phyloP scores from a whole-genome alignment of 2,797 vertebrate genomes.

The Lutjanus campechanus region DNA sequence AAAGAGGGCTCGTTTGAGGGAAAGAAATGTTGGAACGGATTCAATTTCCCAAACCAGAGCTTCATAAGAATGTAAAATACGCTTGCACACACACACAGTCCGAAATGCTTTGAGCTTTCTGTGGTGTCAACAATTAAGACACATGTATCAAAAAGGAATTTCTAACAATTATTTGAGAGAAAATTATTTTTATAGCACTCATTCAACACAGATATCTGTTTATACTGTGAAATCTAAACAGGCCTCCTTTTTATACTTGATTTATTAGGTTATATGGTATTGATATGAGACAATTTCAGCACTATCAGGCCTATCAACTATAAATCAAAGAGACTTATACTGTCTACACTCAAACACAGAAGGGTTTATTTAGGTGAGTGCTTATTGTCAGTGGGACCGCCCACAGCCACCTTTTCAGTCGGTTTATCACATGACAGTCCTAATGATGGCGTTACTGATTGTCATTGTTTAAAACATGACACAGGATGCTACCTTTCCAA shows the following conservation, averaged over 20 bases:
- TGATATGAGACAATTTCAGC: constrained; percentile 23
- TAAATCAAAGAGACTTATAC: constrained; percentile 20
- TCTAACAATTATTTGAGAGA: constrained; percentile 20
- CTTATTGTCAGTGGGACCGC: neutral
- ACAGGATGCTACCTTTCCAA: constrained; percentile 25
- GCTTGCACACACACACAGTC: constrained; percentile 12
- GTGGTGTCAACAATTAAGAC: constrained; percentile 58
- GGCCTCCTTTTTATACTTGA: constrained; percentile 40
- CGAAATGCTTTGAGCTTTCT: constrained; percentile 55
- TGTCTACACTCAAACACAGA: constrained; percentile 10
- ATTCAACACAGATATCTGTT: constrained; percentile 16
- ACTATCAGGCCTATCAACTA: constrained; percentile 1
- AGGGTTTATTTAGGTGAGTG: constrained; percentile 36
- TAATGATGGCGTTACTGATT: constrained; percentile 30
- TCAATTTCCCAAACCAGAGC: constrained; percentile 61
- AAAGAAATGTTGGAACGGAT: constrained; percentile 61
- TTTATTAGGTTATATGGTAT: constrained; percentile 13
- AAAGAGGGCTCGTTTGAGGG: constrained; percentile 47
- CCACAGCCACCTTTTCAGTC: constrained; percentile 40
- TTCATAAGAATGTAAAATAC: constrained; percentile 65
- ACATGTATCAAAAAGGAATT: constrained; percentile 47
- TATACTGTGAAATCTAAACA: constrained; percentile 35
- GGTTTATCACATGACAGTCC: constrained; percentile 30
- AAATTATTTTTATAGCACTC: constrained; percentile 15
- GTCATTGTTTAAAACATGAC: constrained; percentile 30